These are phyloP conservation scores for Volucella inflata DNA, from an alignment of 2,888 invertebrate genomes.

Conservation along the genomic window DNA sequence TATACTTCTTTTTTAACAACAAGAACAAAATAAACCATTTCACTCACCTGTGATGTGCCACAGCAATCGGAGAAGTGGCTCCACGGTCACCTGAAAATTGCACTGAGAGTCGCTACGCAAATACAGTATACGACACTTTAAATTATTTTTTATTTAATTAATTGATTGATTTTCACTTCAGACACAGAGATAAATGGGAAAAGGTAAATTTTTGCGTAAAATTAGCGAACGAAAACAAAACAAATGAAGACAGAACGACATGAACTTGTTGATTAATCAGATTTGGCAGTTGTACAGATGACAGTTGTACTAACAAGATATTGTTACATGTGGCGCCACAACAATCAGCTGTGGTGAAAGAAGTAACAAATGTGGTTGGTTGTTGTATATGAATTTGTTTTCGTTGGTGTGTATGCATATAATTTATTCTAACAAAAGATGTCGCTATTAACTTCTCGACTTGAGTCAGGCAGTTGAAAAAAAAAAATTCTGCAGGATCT, in stretches of 20 bases:
- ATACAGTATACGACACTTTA: background rate
- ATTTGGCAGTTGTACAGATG: conserved; percentile 62
- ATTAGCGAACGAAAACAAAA: conserved; percentile 59
- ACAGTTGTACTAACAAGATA: conserved; percentile 37
- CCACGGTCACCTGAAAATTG: conserved; percentile 10
- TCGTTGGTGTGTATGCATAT: no score
- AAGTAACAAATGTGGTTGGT: no score
- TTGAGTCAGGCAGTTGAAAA: no score
- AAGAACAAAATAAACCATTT: conserved; percentile 28
- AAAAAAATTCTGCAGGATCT: no score
- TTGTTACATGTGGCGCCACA: background rate
- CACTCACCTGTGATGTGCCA: conserved; percentile 49
- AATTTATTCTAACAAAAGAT: no score
- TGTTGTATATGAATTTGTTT: no score
- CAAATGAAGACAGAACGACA: conserved; percentile 45
- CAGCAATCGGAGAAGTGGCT: conserved; percentile 26
- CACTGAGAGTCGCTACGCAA: conserved; percentile 7
- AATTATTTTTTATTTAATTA: background rate
- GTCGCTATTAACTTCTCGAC: no score
- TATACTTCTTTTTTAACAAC: background rate
- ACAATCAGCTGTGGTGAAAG: background rate
- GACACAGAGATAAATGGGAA: background rate
- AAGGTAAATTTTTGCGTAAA: conserved; percentile 42
- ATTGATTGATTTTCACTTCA: background rate
- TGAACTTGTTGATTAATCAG: conserved; percentile 74